Percentiles rank a stretch among this genome's conserved stretches.
Evolutionary conservation across 2,888 invertebrate species (phyloP).

Genomic region (Hydropsyche betteni): DNA sequence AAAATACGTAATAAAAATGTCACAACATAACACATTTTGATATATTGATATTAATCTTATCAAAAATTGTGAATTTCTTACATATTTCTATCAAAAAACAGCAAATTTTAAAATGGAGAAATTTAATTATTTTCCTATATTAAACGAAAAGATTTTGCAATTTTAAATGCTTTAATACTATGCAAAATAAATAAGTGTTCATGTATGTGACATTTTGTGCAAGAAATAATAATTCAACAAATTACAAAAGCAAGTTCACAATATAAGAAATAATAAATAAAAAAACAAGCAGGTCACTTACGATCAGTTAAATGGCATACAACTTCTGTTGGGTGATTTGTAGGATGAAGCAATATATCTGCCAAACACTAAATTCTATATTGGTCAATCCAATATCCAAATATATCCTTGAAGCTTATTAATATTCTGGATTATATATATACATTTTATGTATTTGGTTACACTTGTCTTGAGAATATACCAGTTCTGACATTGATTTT

Average conservation of each 20-base stretch:
- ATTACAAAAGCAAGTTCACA: constrained; percentile 49
- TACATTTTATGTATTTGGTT: neutral
- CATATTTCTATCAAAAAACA: no score
- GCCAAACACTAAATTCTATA: constrained; percentile 51
- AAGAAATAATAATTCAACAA: constrained; percentile 49
- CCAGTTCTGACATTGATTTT: constrained; percentile 44
- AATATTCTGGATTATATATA: neutral
- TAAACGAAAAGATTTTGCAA: no score
- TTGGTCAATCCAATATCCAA: constrained; percentile 53
- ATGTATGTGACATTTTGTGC: constrained; percentile 43
- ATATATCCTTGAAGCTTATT: constrained; percentile 51
- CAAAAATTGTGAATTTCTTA: no score
- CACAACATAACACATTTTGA: no score
- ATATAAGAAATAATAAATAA: constrained; percentile 54
- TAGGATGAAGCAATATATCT: constrained; percentile 49
- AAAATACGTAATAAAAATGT: no score
- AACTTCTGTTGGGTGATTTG: constrained; percentile 56
- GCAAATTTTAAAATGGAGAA: no score
- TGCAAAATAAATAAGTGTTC: neutral
- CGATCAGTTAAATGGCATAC: constrained; percentile 64
- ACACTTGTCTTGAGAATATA: constrained; percentile 42
- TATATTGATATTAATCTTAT: no score
- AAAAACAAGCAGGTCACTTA: constrained; percentile 58
- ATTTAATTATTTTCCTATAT: no score
- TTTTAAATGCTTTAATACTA: no score